phyloP scores from a whole-genome alignment of 2,888 invertebrate species.

The Cotesia congregata region DNA sequence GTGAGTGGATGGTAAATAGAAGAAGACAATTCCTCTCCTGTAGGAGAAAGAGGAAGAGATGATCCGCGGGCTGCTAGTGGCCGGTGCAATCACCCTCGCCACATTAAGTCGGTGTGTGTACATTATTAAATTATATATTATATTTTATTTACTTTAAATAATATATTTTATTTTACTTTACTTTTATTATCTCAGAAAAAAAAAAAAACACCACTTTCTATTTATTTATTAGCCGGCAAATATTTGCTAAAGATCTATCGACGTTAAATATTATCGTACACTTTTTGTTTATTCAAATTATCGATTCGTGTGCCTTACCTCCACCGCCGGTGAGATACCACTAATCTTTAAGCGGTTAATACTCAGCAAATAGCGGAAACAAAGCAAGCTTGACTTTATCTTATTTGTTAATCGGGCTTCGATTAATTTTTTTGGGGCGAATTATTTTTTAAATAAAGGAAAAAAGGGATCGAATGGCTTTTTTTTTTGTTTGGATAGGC shows the following conservation, averaged over 20 bases:
- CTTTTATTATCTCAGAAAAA: not conserved
- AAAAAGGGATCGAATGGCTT: too few species aligned
- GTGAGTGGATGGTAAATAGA: conserved; percentile 61
- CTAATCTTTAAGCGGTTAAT: not conserved
- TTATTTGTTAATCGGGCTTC: too few species aligned
- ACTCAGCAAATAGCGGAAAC: not conserved
- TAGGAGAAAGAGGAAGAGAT: conserved; percentile 66
- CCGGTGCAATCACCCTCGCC: conserved; percentile 69
- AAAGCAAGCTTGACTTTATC: not conserved
- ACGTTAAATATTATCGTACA: not conserved
- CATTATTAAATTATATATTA: conserved; percentile 63
- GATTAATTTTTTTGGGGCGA: too few species aligned
- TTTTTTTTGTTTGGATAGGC: too few species aligned
- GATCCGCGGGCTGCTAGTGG: conserved; percentile 69
- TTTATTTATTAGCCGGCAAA: not conserved
- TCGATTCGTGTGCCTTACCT: not conserved
- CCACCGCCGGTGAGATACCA: not conserved
- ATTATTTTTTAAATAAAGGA: too few species aligned
- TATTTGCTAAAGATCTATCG: not conserved
- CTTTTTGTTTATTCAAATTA: not conserved
- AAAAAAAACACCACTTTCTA: not conserved
- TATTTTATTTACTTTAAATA: not conserved
- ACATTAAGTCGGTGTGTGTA: conserved; percentile 71
- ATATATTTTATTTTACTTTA: not conserved
- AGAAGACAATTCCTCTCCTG: conserved; percentile 60